Evolutionary conservation across 2,888 invertebrate species (phyloP).

Genomic region (Anagyrus pseudococci): DNA sequence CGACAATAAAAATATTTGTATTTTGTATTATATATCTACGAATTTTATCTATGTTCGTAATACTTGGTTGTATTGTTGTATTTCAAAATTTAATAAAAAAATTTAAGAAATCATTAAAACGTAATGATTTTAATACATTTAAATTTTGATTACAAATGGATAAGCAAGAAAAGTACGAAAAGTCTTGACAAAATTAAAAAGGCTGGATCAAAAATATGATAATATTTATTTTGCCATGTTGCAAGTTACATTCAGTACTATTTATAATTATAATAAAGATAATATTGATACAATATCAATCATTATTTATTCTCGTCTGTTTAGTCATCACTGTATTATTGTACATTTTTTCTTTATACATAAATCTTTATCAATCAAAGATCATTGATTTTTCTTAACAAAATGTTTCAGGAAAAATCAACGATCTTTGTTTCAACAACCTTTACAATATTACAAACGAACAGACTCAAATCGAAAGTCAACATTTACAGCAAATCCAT

Average conservation of each 20-base stretch:
- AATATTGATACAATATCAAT: conserved; percentile 60
- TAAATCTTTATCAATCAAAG: conserved; percentile 56
- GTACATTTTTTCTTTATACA: conserved; percentile 58
- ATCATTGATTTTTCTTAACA: conserved; percentile 44
- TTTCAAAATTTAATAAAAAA: conserved; percentile 10
- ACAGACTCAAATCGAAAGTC: conserved; percentile 44
- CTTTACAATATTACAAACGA: conserved; percentile 52
- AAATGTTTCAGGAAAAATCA: conserved; percentile 46
- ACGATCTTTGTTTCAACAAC: conserved; percentile 52
- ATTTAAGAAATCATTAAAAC: conserved; percentile 5
- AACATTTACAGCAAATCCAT: conserved; percentile 13
- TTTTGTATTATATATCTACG: conserved; percentile 21
- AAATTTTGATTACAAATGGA: conserved; percentile 22
- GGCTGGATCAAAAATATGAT: conserved; percentile 58
- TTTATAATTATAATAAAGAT: conserved; percentile 42
- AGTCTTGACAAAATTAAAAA: conserved; percentile 41
- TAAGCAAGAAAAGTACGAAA: conserved; percentile 33
- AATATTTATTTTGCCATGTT: conserved; percentile 57
- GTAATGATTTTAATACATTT: not conserved
- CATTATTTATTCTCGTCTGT: conserved; percentile 48
- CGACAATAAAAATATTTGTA: conserved; percentile 38
- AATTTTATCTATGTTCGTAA: conserved; percentile 26
- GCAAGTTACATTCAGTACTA: conserved; percentile 57
- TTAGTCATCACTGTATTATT: conserved; percentile 55
- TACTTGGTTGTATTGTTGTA: conserved; percentile 18